Percentiles rank a stretch among this genome's conserved stretches.
These are phyloP conservation scores for Heliothis peltigera DNA, from an alignment of 2,888 invertebrate species.

Conservation along the genomic window DNA sequence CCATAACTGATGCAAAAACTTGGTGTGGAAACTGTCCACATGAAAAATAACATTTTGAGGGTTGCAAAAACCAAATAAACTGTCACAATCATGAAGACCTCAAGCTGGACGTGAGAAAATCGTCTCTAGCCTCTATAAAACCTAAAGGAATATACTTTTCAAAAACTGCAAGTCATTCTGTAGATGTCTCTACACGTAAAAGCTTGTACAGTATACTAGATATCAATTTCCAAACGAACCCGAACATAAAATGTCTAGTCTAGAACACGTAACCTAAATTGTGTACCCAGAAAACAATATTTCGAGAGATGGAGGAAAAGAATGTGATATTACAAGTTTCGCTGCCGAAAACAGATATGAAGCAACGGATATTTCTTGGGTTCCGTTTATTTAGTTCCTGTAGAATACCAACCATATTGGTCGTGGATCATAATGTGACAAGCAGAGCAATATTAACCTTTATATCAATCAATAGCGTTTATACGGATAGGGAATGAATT, in stretches of 20 bases:
- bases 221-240: slow-evolving; percentile 42
- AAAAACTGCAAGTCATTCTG: slow-evolving; percentile 11
- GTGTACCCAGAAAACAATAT: slow-evolving; percentile 53
- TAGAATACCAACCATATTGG: slow-evolving; percentile 14
- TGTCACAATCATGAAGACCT: background rate
- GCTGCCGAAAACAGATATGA: slow-evolving; percentile 35
- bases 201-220: slow-evolving; percentile 8
- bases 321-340: slow-evolving; percentile 52
- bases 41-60: background rate
- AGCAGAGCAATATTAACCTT: background rate
- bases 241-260: slow-evolving; percentile 51
- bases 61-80: slow-evolving; percentile 5
- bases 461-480: background rate
- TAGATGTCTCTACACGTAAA: slow-evolving; percentile 8
- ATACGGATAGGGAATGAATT: slow-evolving; percentile 7
- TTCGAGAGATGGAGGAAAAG: slow-evolving; percentile 38
- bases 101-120: background rate
- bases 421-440: slow-evolving; percentile 22
- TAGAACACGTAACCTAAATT: slow-evolving; percentile 45
- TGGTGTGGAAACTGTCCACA: slow-evolving; percentile 9
- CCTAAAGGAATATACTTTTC: slow-evolving; percentile 9
- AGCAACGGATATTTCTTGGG: slow-evolving; percentile 27
- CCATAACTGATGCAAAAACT: slow-evolving; percentile 1
- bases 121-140: slow-evolving; percentile 5
- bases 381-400: slow-evolving; percentile 32